phyloP scores from a whole-genome alignment of 1,140 invertebrate genomes.

The Zaprionus kolodkinae region DNA sequence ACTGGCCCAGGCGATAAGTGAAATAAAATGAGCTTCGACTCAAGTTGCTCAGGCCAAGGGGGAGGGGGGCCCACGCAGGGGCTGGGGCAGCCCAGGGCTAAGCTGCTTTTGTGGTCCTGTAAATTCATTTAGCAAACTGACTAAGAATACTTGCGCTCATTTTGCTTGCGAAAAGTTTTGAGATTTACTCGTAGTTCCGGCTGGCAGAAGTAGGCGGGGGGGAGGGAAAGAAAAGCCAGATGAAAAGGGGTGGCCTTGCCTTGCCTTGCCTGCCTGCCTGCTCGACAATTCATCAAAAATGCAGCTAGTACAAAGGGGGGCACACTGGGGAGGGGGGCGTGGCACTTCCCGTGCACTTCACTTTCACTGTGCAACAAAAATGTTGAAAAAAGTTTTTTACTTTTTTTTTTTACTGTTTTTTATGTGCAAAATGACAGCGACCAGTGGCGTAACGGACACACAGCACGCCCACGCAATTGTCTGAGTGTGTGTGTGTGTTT shows the following conservation, averaged over 20 bases:
- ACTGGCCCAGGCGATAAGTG: conserved; percentile 73
- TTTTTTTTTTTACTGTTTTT: background rate
- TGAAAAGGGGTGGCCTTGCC: background rate
- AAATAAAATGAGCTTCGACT: conserved; percentile 68
- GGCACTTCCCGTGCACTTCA: conserved; percentile 20
- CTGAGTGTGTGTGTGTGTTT: background rate
- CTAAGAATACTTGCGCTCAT: conserved; percentile 54
- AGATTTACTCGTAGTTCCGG: conserved; percentile 42
- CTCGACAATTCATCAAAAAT: conserved; percentile 55
- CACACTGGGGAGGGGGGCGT: background rate
- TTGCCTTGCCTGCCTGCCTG: background rate
- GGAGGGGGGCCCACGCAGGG: background rate
- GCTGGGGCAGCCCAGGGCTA: conserved; percentile 3
- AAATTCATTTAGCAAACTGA: conserved; percentile 65
- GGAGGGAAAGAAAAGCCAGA: background rate
- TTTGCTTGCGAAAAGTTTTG: conserved; percentile 48
- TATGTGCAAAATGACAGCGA: conserved; percentile 30
- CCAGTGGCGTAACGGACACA: conserved; percentile 13
- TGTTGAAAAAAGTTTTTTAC: conserved; percentile 34
- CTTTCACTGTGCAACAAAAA: conserved; percentile 39
- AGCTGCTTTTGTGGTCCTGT: conserved; percentile 56
- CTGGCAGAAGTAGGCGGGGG: too few relatives aligned
- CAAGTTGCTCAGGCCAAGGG: conserved; percentile 38
- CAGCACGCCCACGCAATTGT: background rate
- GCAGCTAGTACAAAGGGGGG: background rate